phyloP scores from a whole-genome alignment of 2,113 vertebrate species.

The Circaetus gallicus region DNA sequence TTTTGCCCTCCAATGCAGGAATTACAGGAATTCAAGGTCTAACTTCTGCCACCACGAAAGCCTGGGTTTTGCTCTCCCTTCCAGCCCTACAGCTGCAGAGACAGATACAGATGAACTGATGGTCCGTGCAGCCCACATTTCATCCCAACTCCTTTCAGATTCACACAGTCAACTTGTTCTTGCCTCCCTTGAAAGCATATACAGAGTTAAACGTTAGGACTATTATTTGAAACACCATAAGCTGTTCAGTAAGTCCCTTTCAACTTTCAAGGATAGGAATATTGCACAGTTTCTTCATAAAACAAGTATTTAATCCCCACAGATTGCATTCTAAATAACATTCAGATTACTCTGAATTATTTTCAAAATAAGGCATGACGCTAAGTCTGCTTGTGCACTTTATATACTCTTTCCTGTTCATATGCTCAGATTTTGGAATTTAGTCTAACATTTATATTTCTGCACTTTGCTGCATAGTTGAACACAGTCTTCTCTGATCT shows the following conservation, averaged over 20 bases:
- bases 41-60: not conserved
- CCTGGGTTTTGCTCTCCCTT: not conserved
- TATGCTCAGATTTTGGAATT: not conserved
- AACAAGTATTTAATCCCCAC: not conserved
- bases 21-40: not conserved
- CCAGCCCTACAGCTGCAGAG: not conserved
- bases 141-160: not conserved
- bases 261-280: not conserved
- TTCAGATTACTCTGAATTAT: not conserved
- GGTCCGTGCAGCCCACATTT: not conserved
- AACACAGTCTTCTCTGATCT: constrained; percentile 36
- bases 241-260: not conserved
- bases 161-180: not conserved
- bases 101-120: not conserved
- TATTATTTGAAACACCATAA: not conserved
- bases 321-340: not conserved
- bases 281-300: not conserved
- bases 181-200: not conserved
- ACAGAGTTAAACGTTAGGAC: not conserved
- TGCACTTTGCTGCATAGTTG: not conserved
- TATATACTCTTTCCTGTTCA: not conserved
- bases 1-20: not conserved
- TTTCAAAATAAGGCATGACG: not conserved
- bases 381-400: not conserved
- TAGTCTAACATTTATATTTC: not conserved